Evolutionary conservation across 2,888 invertebrate species (phyloP).

Genomic region (Bibio marci): DNA sequence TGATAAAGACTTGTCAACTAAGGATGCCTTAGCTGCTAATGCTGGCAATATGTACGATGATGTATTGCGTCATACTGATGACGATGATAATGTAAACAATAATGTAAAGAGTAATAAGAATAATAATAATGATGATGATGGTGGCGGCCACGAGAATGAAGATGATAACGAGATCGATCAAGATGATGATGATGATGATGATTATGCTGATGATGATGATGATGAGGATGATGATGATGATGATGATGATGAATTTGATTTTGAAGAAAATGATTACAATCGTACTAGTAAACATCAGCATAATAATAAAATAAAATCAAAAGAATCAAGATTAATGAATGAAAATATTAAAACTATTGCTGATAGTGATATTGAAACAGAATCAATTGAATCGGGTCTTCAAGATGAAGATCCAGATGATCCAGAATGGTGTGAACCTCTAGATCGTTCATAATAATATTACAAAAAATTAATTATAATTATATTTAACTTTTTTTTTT

Average conservation of each 20-base stretch:
- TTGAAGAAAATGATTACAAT: no score
- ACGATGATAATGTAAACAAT: background rate
- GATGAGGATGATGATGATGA: no score
- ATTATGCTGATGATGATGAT: no score
- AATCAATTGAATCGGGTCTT: conserved; percentile 31
- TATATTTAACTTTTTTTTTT: no score
- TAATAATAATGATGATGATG: background rate
- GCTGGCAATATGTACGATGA: no score
- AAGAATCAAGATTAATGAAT: no score
- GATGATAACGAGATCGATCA: background rate
- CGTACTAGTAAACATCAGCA: no score
- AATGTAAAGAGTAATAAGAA: background rate
- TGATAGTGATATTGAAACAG: conserved; percentile 16
- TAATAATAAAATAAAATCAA: no score
- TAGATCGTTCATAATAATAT: background rate
- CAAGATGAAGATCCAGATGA: conserved; percentile 73
- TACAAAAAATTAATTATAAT: background rate
- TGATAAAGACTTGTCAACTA: no score
- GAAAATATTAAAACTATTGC: background rate
- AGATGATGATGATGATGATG: background rate
- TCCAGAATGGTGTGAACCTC: conserved; percentile 50
- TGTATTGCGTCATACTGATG: no score
- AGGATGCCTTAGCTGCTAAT: no score
- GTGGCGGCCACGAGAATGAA: background rate
- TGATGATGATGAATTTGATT: no score